These are phyloP conservation scores for Drosophila mettleri DNA, from an alignment of 2,888 invertebrate genomes.

Conservation along the genomic window DNA sequence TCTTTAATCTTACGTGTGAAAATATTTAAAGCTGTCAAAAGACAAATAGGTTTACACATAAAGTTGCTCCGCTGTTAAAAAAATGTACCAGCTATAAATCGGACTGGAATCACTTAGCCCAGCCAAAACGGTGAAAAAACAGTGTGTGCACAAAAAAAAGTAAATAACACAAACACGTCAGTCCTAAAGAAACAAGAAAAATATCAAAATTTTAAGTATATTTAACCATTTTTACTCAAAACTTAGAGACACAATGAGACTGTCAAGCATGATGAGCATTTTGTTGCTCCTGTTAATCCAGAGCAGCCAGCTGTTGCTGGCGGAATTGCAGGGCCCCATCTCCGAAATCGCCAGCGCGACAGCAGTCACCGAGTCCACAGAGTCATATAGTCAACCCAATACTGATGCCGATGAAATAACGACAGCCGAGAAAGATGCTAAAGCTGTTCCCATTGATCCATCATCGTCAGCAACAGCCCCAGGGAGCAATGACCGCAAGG, in stretches of 20 bases:
- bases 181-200: conserved; percentile 45
- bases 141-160: conserved; percentile 61
- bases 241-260: conserved; percentile 54
- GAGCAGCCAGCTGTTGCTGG: conserved; percentile 45
- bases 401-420: conserved; percentile 45
- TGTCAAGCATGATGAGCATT: conserved; percentile 47
- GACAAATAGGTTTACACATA: conserved; percentile 19
- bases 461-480: conserved; percentile 40
- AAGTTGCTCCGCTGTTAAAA: conserved; percentile 30
- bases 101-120: conserved; percentile 17
- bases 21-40: conserved; percentile 29
- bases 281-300: conserved; percentile 53
- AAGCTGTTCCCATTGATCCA: conserved; percentile 12
- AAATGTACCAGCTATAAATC: conserved; percentile 54
- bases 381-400: conserved; percentile 24
- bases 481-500: conserved; percentile 60
- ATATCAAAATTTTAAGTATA: conserved; percentile 40
- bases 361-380: conserved; percentile 20
- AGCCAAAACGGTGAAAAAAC: conserved; percentile 35
- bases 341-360: conserved; percentile 49
- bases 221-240: conserved; percentile 15
- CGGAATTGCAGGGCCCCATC: conserved; percentile 75
- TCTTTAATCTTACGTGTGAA: conserved; percentile 72
- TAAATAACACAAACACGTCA: conserved; percentile 79
- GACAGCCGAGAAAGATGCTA: conserved; percentile 51